These are phyloP conservation scores for Clavelina lepadiformis DNA, from an alignment of 23 tunicate genomes.

Conservation along the genomic window DNA sequence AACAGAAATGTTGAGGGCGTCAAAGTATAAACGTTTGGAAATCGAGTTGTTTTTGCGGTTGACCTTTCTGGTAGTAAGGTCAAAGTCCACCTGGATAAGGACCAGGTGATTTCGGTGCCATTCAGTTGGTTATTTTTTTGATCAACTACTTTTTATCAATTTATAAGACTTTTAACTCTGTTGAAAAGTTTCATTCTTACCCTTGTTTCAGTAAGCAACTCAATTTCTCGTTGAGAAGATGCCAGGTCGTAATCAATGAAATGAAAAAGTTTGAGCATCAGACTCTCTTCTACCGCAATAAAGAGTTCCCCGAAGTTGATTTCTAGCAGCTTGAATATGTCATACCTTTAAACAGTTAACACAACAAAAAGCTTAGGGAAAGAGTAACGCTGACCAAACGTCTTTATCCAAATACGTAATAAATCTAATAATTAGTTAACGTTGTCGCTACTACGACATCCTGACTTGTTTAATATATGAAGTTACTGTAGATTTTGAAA, in stretches of 20 bases:
- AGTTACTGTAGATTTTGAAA: no score
- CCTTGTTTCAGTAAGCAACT: constrained; percentile 73
- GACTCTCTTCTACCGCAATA: constrained; percentile 63
- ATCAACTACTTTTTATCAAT: no score
- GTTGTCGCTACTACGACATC: no score
- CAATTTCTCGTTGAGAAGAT: constrained; percentile 28
- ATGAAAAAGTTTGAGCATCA: constrained; percentile 64
- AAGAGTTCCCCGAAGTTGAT: constrained; percentile 48
- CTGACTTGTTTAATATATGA: no score
- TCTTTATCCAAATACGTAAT: no score
- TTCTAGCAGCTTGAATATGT: constrained; percentile 56
- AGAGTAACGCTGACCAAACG: no score
- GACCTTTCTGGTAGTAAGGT: neutral
- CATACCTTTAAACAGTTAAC: no score
- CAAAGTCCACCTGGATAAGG: constrained; percentile 19
- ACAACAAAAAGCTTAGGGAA: no score
- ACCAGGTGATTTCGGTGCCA: no score
- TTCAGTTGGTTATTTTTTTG: no score
- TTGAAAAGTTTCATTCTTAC: constrained; percentile 9
- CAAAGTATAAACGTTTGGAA: constrained; percentile 68
- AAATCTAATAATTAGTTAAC: no score
- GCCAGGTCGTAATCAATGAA: constrained; percentile 39
- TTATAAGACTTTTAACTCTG: no score
- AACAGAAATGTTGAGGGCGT: constrained; percentile 34
- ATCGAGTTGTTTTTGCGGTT: constrained; percentile 1